phyloP scores from a whole-genome alignment of 2,797 vertebrate genomes.

The Coreius guichenoti region DNA sequence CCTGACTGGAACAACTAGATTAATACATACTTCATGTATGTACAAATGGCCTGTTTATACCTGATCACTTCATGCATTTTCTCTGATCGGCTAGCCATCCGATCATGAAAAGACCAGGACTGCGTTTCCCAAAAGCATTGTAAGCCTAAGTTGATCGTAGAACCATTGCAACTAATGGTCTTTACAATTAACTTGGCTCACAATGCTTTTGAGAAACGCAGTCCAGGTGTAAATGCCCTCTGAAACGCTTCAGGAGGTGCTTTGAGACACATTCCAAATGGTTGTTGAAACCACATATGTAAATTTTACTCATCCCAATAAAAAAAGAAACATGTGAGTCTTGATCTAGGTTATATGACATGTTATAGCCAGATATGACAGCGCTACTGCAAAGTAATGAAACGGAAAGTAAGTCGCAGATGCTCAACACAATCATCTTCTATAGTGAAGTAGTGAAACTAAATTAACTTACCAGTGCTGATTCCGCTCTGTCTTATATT shows the following conservation, averaged over 20 bases:
- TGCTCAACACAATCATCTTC: not conserved
- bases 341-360: not conserved
- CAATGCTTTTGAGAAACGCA: too few relatives aligned
- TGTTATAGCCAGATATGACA: too few relatives aligned
- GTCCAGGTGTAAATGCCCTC: too few relatives aligned
- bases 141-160: too few relatives aligned
- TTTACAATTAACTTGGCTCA: too few relatives aligned
- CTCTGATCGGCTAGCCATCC: not conserved
- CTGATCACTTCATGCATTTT: not conserved
- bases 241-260: too few relatives aligned
- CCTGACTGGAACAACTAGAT: constrained; percentile 10
- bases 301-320: not conserved
- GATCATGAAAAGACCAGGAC: not conserved
- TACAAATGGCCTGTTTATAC: not conserved
- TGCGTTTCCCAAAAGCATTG: not conserved
- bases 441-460: not conserved
- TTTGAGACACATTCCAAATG: not conserved
- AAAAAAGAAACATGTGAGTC: not conserved
- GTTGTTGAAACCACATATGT: not conserved
- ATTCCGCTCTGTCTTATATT: too few relatives aligned
- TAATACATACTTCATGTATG: not conserved
- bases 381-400: not conserved
- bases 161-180: too few relatives aligned
- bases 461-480: not conserved
- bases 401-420: not conserved